These are phyloP conservation scores for Elaphurus davidianus DNA, from an alignment of 2,113 vertebrate genomes.

Conservation along the genomic window DNA sequence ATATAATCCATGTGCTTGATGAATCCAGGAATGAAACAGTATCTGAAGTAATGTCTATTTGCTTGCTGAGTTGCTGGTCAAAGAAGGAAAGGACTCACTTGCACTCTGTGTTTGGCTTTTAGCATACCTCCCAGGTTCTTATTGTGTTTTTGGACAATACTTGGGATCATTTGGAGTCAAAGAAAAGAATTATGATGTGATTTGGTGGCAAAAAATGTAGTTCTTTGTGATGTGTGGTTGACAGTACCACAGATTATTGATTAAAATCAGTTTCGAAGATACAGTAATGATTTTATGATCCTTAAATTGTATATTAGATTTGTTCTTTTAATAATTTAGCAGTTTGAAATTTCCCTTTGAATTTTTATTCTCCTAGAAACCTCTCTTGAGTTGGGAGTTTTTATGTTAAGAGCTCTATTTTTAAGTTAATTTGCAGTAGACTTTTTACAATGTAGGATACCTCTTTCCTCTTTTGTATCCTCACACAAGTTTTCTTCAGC, in stretches of 20 bases:
- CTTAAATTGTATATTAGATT: not conserved
- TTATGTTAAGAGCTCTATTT: not conserved
- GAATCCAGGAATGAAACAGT: not conserved
- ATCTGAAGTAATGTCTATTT: not conserved
- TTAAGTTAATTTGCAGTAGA: not conserved
- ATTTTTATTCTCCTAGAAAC: slow-evolving; percentile 33
- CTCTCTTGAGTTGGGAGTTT: not conserved
- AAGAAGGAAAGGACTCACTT: not conserved
- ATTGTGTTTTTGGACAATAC: not conserved
- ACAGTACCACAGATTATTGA: not conserved
- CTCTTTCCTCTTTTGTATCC: not conserved
- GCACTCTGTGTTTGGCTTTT: not conserved
- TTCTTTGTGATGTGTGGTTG: not conserved
- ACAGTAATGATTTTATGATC: not conserved
- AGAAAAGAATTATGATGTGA: not conserved
- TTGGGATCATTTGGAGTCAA: not conserved
- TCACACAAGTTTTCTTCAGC: not conserved
- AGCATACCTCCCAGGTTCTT: not conserved
- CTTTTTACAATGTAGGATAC: not conserved
- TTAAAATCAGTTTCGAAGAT: slow-evolving; percentile 1
- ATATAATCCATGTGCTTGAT: not conserved
- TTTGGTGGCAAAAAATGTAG: not conserved
- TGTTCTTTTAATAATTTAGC: slow-evolving; percentile 1
- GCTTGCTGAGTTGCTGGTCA: not conserved
- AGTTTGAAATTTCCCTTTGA: not conserved